Base-by-base conservation (phyloP, 30 jellyfish, hydroid and myxozoan genomes). In the Aurelia aurita region DNA sequence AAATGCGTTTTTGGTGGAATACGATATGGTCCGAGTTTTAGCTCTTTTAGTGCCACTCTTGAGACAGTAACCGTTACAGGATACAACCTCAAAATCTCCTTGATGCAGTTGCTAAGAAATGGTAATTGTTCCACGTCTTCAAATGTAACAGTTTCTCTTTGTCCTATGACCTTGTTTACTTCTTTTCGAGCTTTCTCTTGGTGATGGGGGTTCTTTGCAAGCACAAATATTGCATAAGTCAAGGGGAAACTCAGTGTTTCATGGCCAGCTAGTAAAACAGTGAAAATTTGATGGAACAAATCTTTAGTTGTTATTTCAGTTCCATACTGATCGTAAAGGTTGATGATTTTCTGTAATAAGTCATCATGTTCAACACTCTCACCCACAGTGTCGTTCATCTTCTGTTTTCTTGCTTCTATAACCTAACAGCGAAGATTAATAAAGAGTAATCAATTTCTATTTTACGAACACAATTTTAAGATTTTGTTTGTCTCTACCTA, bases 191-290 rank as follows among this genome's bases (percentile, higher is more conserved):
- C n/a, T n/a, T n/a, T n/a, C n/a, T n/a, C n/a, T n/a, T n/a, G n/a
- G n/a, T n/a, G n/a, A n/a, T n/a, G n/a, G n/a, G n/a, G n/a, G n/a
- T n/a, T n/a, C n/a, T n/a, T n/a, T 11, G 91, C 91, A 7, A 82
- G 73, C 3, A 67, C 79, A 46, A 67, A 82, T 19, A 69, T 16
- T 10, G 61, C 20, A 85, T 85, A 82, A 22, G 91, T 82, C 77
- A 82, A 12, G 3, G 79, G 1, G 58, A 82, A 58, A 71, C 91
- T 82, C 8, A 85, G 68, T 31, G 91, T 82, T 31, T 82, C 91
- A 71, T 82, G 91, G 16, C 91, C 91, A 53, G 91, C 91, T 29
- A 82, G 49, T 85, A 82, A 20, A 73, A 82, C 68, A 3, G 91
- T 82, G 71, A 82, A 82, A n/a, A 82, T 35, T n/a, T 82, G 91